Evolutionary conservation across 92 coral and sea anemone genomes (phyloP).

Genomic region (Bergia puertoricense): DNA sequence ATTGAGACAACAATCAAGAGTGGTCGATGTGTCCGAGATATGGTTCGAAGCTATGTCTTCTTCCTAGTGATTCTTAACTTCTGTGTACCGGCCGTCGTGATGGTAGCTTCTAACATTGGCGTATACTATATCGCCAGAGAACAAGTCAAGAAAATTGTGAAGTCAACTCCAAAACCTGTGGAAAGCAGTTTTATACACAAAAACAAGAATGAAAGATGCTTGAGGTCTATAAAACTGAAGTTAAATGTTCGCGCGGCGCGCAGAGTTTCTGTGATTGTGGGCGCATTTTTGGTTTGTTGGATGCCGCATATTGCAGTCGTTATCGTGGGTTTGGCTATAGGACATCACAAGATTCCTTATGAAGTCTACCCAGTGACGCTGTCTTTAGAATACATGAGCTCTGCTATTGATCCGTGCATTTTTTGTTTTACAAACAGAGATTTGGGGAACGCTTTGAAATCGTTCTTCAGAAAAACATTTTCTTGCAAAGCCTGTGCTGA

Average conservation of each 20-base stretch:
- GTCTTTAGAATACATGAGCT: conserved; percentile 76
- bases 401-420: conserved; percentile 82
- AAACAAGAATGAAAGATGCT: background rate
- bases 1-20: conserved; percentile 24
- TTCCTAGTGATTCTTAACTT: conserved; percentile 63
- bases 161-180: conserved; percentile 26
- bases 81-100: conserved; percentile 72
- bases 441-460: conserved; percentile 58
- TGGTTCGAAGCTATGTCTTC: conserved; percentile 51
- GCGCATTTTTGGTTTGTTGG: conserved; percentile 78
- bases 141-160: conserved; percentile 68
- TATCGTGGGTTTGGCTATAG: conserved; percentile 53
- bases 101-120: conserved; percentile 57
- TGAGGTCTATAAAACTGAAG: conserved; percentile 49
- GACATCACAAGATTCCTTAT: conserved; percentile 54
- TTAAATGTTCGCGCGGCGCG: conserved; percentile 81
- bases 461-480: conserved; percentile 23
- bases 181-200: conserved; percentile 17
- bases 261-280: conserved; percentile 76
- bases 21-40: conserved; percentile 46
- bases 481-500: background rate
- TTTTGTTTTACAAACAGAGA: conserved; percentile 81
- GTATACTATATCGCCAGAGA: conserved; percentile 75
- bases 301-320: conserved; percentile 74
- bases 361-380: conserved; percentile 65